phyloP scores from a whole-genome alignment of 30 jellyfish, hydroid and myxozoan species.

The Turritopsis rubra region DNA sequence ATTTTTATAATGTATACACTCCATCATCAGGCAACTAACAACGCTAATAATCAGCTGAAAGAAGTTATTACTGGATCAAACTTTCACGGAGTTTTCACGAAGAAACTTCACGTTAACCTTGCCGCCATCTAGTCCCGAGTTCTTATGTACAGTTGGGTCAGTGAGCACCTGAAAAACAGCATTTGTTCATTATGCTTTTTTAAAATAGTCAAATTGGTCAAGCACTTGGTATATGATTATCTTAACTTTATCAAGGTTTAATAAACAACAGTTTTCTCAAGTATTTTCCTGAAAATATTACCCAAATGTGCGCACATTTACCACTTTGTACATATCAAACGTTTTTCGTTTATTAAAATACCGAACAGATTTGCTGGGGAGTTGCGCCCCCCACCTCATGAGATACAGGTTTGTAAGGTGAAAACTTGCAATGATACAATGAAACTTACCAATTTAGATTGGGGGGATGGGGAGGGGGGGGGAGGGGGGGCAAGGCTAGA shows the following conservation, averaged over 20 bases:
- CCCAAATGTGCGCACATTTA: background rate
- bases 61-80: background rate
- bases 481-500: no score
- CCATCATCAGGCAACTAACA: background rate
- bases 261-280: background rate
- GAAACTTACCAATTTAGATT: no score
- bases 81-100: background rate
- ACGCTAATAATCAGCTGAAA: background rate
- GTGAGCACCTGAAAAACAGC: background rate
- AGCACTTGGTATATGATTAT: background rate
- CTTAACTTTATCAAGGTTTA: background rate
- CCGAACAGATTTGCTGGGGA: background rate
- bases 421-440: no score
- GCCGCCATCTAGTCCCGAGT: background rate
- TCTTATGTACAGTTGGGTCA: background rate
- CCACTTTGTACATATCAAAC: background rate
- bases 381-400: no score
- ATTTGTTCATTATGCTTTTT: background rate
- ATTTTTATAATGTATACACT: no score
- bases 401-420: no score
- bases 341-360: background rate
- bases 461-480: no score
- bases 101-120: background rate
- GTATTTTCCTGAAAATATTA: background rate
- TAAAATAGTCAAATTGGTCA: background rate